These are phyloP conservation scores for Caenorhabditis wallacei DNA, from an alignment of 2,888 invertebrate genomes.

Conservation along the genomic window DNA sequence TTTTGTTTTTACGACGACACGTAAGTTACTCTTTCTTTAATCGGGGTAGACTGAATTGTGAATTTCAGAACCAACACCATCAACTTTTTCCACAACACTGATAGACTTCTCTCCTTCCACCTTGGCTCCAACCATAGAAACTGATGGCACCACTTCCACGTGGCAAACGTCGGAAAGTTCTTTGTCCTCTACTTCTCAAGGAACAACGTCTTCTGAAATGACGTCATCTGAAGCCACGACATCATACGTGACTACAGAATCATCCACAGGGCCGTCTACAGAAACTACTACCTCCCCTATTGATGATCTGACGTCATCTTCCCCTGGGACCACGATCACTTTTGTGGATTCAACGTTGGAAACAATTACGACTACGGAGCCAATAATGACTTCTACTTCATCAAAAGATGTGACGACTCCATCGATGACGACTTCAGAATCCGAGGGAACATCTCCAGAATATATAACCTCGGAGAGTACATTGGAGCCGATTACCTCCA, in stretches of 20 bases:
- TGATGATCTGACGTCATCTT: constrained; percentile 17
- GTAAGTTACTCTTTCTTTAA: no score
- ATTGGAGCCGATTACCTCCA: background rate
- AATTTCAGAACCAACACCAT: constrained; percentile 35
- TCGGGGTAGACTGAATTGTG: background rate
- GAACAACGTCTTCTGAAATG: constrained; percentile 18
- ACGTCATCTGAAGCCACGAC: no score
- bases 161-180: constrained; percentile 9
- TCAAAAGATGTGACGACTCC: background rate
- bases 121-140: background rate
- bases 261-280: background rate
- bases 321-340: constrained; percentile 35
- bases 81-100: constrained; percentile 1
- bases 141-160: constrained; percentile 23
- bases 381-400: constrained; percentile 10
- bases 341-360: constrained; percentile 47
- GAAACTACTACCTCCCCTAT: background rate
- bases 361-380: constrained; percentile 18
- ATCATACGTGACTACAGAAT: no score
- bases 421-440: constrained; percentile 22
- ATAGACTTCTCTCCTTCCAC: constrained; percentile 6
- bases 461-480: constrained; percentile 29
- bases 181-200: constrained; percentile 5
- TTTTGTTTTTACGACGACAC: constrained; percentile 23
- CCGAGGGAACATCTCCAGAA: constrained; percentile 35